These are phyloP conservation scores for Tridacna gigas DNA, from an alignment of 2,888 invertebrate genomes.

Conservation along the genomic window DNA sequence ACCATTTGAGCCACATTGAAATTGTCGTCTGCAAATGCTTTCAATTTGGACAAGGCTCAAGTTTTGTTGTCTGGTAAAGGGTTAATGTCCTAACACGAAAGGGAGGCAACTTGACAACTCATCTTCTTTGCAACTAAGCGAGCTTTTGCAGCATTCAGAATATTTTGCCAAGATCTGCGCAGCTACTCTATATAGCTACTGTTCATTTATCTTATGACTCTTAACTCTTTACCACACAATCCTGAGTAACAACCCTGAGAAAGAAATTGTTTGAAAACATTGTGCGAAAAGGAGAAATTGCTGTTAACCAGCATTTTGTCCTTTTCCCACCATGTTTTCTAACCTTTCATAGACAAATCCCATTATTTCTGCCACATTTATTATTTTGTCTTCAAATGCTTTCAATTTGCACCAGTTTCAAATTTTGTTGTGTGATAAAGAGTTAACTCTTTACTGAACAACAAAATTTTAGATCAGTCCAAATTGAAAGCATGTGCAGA, in stretches of 20 bases:
- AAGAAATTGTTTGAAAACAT: neutral
- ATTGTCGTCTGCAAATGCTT: too few relatives aligned
- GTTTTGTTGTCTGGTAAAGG: too few relatives aligned
- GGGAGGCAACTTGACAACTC: too few relatives aligned
- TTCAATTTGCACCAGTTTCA: too few relatives aligned
- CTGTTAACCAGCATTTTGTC: neutral
- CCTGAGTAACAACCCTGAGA: neutral
- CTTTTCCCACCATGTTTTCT: neutral
- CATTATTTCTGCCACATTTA: neutral
- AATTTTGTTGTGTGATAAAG: too few relatives aligned
- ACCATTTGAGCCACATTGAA: too few relatives aligned
- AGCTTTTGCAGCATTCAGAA: neutral
- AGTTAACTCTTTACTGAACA: too few relatives aligned
- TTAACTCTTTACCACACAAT: neutral
- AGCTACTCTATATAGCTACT: neutral
- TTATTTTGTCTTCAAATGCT: neutral
- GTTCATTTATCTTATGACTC: neutral
- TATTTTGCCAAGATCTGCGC: neutral
- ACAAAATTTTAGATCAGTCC: too few relatives aligned
- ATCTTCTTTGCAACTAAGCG: neutral
- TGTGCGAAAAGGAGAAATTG: neutral
- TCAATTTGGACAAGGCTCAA: too few relatives aligned
- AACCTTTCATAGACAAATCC: neutral
- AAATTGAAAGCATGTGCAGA: too few relatives aligned
- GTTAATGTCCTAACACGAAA: too few relatives aligned